Evolutionary conservation across 2,797 vertebrate species (phyloP).

Genomic region (Lutjanus campechanus): DNA sequence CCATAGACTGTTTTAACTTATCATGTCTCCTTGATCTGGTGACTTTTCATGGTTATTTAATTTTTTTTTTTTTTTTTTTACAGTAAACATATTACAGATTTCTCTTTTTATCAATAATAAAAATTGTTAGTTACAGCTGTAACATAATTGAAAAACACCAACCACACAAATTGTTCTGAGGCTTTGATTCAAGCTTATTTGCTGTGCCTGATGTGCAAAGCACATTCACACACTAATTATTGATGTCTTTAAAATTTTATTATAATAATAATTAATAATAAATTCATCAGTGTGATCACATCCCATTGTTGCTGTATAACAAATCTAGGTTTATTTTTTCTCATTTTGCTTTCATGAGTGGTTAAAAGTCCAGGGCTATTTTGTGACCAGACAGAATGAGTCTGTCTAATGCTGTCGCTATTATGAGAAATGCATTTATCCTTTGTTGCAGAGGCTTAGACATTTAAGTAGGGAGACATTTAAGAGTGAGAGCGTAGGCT

Average conservation of each 20-base stretch:
- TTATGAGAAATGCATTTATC: slow-evolving; percentile 6
- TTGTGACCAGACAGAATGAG: background rate
- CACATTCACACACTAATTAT: background rate
- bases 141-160: slow-evolving; percentile 8
- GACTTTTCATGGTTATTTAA: no score
- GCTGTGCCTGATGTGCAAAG: no score
- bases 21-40: no score
- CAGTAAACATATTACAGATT: no score
- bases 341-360: background rate
- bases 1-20: no score
- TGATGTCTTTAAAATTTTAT: background rate
- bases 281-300: background rate
- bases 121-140: no score
- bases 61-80: no score
- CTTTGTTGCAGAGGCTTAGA: background rate
- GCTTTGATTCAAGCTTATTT: slow-evolving; percentile 26
- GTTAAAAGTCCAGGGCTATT: background rate
- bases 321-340: background rate
- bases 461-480: background rate
- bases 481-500: slow-evolving; percentile 3
- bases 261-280: no score
- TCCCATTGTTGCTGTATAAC: slow-evolving; percentile 1
- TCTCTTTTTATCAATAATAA: no score
- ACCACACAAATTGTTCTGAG: background rate
- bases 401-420: background rate